phyloP scores from a whole-genome alignment of 1,140 invertebrate genomes.

The Drosophila guanche region DNA sequence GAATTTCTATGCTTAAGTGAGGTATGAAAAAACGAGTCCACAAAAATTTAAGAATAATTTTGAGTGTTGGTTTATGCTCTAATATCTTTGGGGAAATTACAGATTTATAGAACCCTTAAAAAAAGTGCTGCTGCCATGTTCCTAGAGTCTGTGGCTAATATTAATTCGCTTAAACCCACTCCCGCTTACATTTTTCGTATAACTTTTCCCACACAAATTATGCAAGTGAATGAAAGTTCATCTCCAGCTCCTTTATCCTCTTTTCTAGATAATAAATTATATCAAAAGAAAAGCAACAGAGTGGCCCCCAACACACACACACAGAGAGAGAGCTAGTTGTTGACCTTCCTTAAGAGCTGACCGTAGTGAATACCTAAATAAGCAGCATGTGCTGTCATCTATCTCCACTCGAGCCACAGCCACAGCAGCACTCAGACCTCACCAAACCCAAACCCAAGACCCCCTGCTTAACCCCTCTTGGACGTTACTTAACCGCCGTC shows the following conservation, averaged over 20 bases:
- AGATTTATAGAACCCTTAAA: background rate
- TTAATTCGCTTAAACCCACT: too few species aligned
- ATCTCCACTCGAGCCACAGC: background rate
- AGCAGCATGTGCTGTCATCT: slow-evolving; percentile 26
- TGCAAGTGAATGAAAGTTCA: too few species aligned
- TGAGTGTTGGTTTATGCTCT: too few species aligned
- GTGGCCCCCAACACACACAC: slow-evolving; percentile 6
- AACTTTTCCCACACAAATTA: too few species aligned
- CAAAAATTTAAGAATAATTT: too few species aligned
- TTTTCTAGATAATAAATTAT: slow-evolving; percentile 26
- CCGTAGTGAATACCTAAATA: slow-evolving; percentile 10
- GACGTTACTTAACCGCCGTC: background rate
- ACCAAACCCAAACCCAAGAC: too few species aligned
- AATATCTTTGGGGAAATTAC: background rate
- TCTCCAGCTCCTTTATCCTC: background rate
- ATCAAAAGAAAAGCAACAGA: background rate
- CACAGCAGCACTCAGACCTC: too few species aligned
- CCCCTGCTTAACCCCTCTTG: too few species aligned
- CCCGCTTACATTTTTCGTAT: too few species aligned
- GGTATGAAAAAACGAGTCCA: too few species aligned
- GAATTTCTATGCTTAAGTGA: too few species aligned
- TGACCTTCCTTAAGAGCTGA: slow-evolving; percentile 28
- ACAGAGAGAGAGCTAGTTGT: background rate
- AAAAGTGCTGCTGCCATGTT: background rate
- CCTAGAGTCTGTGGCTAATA: too few species aligned